Base-by-base conservation (phyloP, 53 echinoderm and acorn worm species). In the Zoroaster sp. region DNA sequence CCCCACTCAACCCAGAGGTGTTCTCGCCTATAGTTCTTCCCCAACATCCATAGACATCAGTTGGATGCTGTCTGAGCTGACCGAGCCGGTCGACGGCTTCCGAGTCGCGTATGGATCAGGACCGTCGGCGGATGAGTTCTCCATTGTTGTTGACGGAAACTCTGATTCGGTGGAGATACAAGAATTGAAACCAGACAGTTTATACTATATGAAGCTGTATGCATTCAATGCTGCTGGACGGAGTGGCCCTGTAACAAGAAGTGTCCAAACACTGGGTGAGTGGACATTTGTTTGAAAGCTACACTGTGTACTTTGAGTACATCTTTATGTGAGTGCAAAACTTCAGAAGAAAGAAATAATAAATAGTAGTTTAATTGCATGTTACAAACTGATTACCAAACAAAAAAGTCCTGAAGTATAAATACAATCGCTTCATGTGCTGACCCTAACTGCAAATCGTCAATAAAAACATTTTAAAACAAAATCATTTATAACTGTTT, bases 1-100 rank as follows among this genome's bases (percentile, higher is more conserved):
- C 11, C 85, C 85, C 2, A 44, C 70, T 14, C 66, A 35, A 41
- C 66, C 44, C 45, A 69, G 45, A 13, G 70, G 51, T 5, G 85
- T 85, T 5, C 36, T 85, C 35, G 69, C 70, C 36, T 85, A 85
- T 37, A 85, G 85, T 35, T 71, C 85, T 45, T 49, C 85, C 25
- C 85, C 85, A 8, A 34, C 70, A 18, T 34, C 69, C 85, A 46
- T 85, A 14, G 34, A 46, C 10, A 44, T 85, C 18, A 35, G 85
- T 8, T 85, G 85, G 85, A n/a, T 52, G 36, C 20, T 85, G 3
- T 17, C 46, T 14, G 85, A 69, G 28, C 20, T 31, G 2, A 35
- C 71, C 15, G 85, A 71, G 36, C 85, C 69, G 38, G 20, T 35
- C 3, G 51, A 45, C 13, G 85, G 85, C 0, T 69, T 70, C 71